Base-by-base conservation (phyloP, 2,888 invertebrate species). In the Laspeyria flexula region DNA sequence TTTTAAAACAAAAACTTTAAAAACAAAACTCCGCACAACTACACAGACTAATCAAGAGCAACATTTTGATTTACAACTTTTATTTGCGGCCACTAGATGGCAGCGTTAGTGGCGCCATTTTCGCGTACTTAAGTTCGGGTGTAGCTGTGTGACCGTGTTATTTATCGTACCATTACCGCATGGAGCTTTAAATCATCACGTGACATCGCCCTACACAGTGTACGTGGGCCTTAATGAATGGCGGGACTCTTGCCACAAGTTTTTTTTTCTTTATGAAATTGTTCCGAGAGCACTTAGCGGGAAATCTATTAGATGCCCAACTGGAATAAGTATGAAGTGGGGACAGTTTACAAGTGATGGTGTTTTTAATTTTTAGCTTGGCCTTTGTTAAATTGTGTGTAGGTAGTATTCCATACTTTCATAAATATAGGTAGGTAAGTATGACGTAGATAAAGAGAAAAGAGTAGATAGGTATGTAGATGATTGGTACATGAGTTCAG, bases 111-210 rank as follows among this genome's bases (percentile, higher is more conserved):
- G 85, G 82, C 77, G 78, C 83, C 85, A 84, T 86, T 86, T 82
- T 83, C 81, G 82, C 76, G 82, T 85, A 85, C 85, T 86, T 86
- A 77, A 69, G 66, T 73, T 73, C 70, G 64, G 71, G 71, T 65
- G 68, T 71, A 72, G 65, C 69, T 65, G 71, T 81, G 85, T 88
- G 86, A 86, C 90, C 88, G 83, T 75, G 83, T 90, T 92, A 92
- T 92, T 92, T 93, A 92, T 92, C 88, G 91, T 87, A 72, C 92
- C 93, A 92, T 92, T 93, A 92, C 86, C 75, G 86, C 81, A 78
- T 77, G 76, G 81, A 73, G 83, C 88, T 81, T 86, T 93, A 93
- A 93, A 93, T 93, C 92, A 93, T 93, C 88, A 81, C 86, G 85
- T 88, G 92, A 90, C 92, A 79, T 79, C 81, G 79, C 79, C 81